Evolutionary conservation across 2,113 vertebrate species (phyloP).

Genomic region (Probosciger aterrimus): DNA sequence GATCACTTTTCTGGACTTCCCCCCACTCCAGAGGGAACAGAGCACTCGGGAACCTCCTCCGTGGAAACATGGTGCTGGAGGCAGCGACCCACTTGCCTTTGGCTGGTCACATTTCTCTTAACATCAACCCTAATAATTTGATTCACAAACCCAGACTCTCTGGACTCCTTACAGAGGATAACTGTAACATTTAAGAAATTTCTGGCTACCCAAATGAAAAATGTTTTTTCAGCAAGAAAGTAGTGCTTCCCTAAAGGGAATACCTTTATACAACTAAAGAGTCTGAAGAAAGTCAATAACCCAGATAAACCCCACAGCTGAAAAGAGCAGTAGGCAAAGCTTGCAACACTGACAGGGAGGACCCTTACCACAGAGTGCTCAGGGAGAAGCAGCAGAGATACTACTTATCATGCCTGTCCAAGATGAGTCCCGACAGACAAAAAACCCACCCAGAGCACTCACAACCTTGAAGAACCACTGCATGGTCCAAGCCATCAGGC

Average conservation of each 20-base stretch:
- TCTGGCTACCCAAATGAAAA: background rate
- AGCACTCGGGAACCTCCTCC: accelerated
- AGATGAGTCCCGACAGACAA: background rate
- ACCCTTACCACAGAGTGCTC: no score
- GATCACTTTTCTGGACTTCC: background rate
- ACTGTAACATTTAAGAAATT: accelerated
- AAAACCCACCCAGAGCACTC: no score
- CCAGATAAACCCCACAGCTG: accelerated
- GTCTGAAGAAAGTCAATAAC: background rate
- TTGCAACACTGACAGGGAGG: accelerated
- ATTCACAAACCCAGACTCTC: background rate
- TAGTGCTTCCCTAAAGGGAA: background rate
- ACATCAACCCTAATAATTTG: background rate
- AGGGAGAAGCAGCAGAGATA: background rate
- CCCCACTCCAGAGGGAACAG: background rate
- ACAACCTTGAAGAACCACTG: background rate
- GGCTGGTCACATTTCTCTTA: accelerated
- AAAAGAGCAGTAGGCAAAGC: accelerated
- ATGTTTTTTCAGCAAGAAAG: background rate
- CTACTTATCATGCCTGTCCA: accelerated
- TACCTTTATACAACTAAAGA: accelerated
- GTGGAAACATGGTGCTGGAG: accelerated
- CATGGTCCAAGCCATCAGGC: no score
- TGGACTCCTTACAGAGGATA: no score
- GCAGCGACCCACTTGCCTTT: background rate